Percentiles rank a stretch among this genome's conserved stretches.
These are phyloP conservation scores for Orthosia cruda DNA, from an alignment of 2,888 invertebrate species.

Conservation along the genomic window DNA sequence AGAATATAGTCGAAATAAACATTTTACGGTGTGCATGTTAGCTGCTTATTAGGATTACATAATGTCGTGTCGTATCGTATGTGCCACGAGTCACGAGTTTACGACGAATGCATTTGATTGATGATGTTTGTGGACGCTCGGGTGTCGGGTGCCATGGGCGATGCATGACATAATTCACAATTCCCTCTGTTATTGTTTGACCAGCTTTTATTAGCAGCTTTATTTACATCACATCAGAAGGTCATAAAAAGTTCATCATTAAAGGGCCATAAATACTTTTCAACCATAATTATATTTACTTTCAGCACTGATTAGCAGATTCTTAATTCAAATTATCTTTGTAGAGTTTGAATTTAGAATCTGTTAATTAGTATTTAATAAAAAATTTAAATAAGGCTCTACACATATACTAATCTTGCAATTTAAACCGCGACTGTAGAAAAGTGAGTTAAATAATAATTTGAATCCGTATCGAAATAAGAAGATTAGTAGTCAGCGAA, in stretches of 20 bases:
- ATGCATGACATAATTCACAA: slow-evolving; percentile 28
- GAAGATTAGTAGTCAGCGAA: background rate
- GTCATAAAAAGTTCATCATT: no score
- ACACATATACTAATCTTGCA: no score
- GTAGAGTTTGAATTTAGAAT: no score
- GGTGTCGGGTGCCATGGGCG: slow-evolving; percentile 35
- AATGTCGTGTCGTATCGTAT: background rate
- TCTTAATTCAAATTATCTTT: no score
- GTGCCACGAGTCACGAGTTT: background rate
- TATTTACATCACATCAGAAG: background rate
- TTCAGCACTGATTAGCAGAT: no score
- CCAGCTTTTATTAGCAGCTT: background rate
- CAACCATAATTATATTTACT: no score
- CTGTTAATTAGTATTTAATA: no score
- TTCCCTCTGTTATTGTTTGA: background rate
- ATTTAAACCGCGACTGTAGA: no score
- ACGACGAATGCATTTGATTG: slow-evolving; percentile 57
- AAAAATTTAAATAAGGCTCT: no score
- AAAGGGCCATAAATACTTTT: no score
- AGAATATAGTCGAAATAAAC: background rate
- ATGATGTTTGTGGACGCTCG: slow-evolving; percentile 56
- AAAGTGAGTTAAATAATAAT: background rate
- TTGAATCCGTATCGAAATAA: background rate
- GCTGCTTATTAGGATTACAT: background rate
- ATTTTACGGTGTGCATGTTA: background rate